Conservation (phyloP, 2,113 vertebrate species). For the Amphilophus citrinellus region DNA sequence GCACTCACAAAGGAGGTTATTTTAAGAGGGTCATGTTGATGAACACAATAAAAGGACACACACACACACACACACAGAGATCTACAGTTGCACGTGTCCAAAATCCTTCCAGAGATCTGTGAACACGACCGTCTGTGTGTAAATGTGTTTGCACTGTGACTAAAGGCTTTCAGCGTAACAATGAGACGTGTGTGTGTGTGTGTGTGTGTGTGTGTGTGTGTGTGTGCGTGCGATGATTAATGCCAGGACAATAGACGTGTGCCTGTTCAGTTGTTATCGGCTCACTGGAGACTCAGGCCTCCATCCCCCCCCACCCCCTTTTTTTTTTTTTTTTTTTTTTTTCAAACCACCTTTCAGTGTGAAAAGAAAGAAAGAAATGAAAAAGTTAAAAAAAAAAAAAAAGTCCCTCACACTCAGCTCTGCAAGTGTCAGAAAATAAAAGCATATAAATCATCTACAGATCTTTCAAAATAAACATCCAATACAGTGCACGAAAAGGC, state of each 20-base stretch:
- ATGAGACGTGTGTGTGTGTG: slow-evolving; percentile 52
- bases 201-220: slow-evolving; percentile 26
- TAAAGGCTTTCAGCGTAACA: slow-evolving; percentile 63
- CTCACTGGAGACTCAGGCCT: slow-evolving; percentile 55
- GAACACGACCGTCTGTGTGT: slow-evolving; percentile 34
- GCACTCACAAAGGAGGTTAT: slow-evolving; percentile 55
- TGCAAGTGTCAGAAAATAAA: neutral
- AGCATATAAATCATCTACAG: neutral
- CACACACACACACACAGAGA: no score
- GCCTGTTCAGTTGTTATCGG: slow-evolving; percentile 68
- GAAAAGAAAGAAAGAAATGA: slow-evolving; percentile 38
- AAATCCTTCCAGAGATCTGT: slow-evolving; percentile 38
- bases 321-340: neutral
- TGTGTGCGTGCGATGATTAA: slow-evolving; percentile 57
- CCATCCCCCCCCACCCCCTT: slow-evolving; percentile 11
- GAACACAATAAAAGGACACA: slow-evolving; percentile 32
- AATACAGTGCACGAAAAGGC: neutral
- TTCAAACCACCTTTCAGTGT: slow-evolving; percentile 31
- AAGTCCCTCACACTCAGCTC: neutral
- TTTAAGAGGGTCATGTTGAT: slow-evolving; percentile 38
- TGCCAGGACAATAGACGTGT: slow-evolving; percentile 70
- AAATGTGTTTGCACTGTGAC: slow-evolving; percentile 49
- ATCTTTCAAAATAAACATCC: neutral
- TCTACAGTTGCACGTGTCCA: slow-evolving; percentile 35
- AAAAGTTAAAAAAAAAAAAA: neutral